Evolutionary conservation across 2,797 vertebrate genomes (phyloP).

Genomic region (Cichlasoma orientale): DNA sequence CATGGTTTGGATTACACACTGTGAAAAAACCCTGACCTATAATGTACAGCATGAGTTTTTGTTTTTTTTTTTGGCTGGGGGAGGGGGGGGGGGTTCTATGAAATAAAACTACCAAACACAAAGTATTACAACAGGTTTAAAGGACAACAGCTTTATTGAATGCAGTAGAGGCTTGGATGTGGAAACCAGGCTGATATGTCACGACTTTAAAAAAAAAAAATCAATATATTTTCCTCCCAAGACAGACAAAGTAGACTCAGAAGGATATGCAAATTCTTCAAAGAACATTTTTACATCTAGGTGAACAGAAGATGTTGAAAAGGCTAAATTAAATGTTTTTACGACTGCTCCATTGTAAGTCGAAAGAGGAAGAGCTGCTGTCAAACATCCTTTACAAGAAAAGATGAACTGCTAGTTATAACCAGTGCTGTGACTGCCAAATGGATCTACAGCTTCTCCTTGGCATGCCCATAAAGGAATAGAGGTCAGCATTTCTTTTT

Average conservation of each 20-base stretch:
- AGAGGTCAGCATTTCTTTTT: constrained; percentile 11
- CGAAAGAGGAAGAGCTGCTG: background rate
- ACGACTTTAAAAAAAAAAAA: background rate
- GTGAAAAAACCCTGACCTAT: too few species aligned
- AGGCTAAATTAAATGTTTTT: background rate
- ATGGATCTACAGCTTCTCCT: constrained; percentile 11
- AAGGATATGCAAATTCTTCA: too few species aligned
- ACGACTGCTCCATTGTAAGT: background rate
- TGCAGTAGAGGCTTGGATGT: background rate
- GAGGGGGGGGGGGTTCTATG: background rate
- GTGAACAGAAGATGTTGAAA: background rate
- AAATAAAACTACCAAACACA: background rate
- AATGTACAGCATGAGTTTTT: too few species aligned
- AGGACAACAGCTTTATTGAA: background rate
- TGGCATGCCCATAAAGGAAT: constrained; percentile 11
- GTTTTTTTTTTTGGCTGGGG: too few species aligned
- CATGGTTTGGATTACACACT: too few species aligned
- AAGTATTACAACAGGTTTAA: background rate
- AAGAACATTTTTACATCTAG: background rate
- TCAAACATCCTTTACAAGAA: background rate
- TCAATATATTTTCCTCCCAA: background rate
- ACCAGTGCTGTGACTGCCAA: background rate
- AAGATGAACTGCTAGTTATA: background rate
- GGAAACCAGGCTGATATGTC: background rate
- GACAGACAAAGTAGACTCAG: too few species aligned